Conservation (phyloP, 1,140 invertebrate species). For the Dreissena rostriformis region DNA sequence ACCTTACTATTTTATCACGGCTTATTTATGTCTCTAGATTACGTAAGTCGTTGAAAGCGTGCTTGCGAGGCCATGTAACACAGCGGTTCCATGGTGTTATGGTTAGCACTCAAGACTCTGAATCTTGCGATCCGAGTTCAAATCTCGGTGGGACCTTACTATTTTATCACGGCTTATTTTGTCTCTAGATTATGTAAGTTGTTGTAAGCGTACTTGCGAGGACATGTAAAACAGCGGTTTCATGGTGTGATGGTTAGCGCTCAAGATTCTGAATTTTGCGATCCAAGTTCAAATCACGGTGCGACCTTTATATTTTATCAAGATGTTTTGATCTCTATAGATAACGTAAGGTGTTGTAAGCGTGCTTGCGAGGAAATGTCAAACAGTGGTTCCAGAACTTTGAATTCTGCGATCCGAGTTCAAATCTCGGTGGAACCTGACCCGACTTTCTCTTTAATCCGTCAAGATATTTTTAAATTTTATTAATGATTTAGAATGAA, state of each 20-base stretch:
- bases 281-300: background rate
- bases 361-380: background rate
- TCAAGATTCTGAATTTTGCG: background rate
- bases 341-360: background rate
- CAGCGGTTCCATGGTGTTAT: too few relatives aligned
- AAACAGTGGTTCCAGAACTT: constrained; percentile 53
- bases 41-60: too few relatives aligned
- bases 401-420: constrained; percentile 60
- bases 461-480: too few relatives aligned
- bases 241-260: background rate
- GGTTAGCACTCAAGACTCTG: too few relatives aligned
- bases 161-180: too few relatives aligned
- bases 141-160: too few relatives aligned
- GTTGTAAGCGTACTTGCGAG: background rate
- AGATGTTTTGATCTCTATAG: background rate
- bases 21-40: too few relatives aligned
- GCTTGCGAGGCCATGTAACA: too few relatives aligned
- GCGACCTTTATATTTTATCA: background rate
- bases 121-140: too few relatives aligned
- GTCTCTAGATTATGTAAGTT: too few relatives aligned
- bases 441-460: too few relatives aligned
- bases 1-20: background rate
- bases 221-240: background rate
- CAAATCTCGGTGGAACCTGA: constrained; percentile 37
- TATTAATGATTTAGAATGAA: too few relatives aligned